Base-by-base conservation (phyloP, 2,888 invertebrate genomes). In the Leptopilina drosophilae region DNA sequence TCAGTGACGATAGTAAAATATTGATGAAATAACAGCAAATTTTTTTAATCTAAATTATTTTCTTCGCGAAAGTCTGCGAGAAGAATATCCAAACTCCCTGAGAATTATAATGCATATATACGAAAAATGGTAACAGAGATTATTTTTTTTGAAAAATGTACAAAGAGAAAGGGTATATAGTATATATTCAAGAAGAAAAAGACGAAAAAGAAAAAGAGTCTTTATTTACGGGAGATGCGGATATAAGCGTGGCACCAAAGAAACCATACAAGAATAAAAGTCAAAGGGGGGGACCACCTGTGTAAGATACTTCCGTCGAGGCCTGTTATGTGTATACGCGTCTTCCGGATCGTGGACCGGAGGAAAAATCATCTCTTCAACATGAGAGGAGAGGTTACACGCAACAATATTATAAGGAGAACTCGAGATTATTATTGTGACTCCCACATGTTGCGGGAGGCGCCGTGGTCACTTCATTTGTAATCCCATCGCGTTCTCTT, bases 401-500 rank as follows among this genome's bases (percentile, higher is more conserved):
- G 46, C 53, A 56, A 73, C 14, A 56, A 56, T 73, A 56, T 26
- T 73, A 49, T 49, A 49, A 9, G 33, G 26, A 73, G 73, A 73
- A 73, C 33, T n/a, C 14, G 73, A 73, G 73, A 56, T 73, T 53
- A 73, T 73, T n/a, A 73, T 73, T n/a, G 73, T 73, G 73, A 73
- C 56, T 73, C 73, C 73, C 73, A 73, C 33, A 73, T 73, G 49
- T 49, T 49, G 49, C 20, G 53, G 49, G 73, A 73, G 73, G 73
- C 73, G 73, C 73, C 73, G 49, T 49, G 49, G 73, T 73, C 69
- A 77, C 84, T 49, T 87, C 86, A 86, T 89, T 89, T 83, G 83
- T 87, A 86, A 85, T 86, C 81, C 82, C 81, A 79, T 78, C 86
- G 85, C 87, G 89, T 87, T 67, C 83, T 85, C 84, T 81, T 84